phyloP scores from a whole-genome alignment of 2,888 invertebrate species.

The Lampropteryx suffumata region DNA sequence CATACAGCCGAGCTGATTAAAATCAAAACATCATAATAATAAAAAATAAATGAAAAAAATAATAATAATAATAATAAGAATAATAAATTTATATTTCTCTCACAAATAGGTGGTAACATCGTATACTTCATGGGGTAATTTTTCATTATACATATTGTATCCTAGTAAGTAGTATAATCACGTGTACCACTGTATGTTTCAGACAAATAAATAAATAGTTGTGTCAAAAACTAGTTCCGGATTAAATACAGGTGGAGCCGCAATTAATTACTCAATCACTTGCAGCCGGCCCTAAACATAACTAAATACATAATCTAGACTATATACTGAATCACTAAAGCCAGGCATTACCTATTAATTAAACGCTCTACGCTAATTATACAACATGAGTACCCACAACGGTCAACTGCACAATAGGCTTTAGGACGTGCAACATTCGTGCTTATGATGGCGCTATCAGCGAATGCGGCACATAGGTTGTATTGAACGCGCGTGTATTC shows the following conservation, averaged over 20 bases:
- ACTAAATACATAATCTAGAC: conserved; percentile 25
- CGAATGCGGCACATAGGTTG: conserved; percentile 46
- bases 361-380: conserved; percentile 76
- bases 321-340: conserved; percentile 50
- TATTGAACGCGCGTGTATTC: conserved; percentile 55
- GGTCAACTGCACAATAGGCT: conserved; percentile 61
- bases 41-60: no score
- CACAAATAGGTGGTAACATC: no score
- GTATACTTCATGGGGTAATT: no score
- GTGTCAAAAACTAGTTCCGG: background rate
- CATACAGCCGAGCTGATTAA: no score
- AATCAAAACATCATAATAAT: no score
- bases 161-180: no score
- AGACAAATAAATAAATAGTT: no score
- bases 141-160: no score
- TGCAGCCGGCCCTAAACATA: conserved; percentile 3
- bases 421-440: conserved; percentile 41
- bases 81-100: no score
- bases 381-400: conserved; percentile 66
- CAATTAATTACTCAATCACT: conserved; percentile 37
- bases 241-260: conserved; percentile 1
- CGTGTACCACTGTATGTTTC: no score
- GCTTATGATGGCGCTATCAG: conserved; percentile 46
- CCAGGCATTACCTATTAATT: conserved; percentile 72
- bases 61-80: no score